phyloP scores from a whole-genome alignment of 2,888 invertebrate species.

The Aethes cnicana region DNA sequence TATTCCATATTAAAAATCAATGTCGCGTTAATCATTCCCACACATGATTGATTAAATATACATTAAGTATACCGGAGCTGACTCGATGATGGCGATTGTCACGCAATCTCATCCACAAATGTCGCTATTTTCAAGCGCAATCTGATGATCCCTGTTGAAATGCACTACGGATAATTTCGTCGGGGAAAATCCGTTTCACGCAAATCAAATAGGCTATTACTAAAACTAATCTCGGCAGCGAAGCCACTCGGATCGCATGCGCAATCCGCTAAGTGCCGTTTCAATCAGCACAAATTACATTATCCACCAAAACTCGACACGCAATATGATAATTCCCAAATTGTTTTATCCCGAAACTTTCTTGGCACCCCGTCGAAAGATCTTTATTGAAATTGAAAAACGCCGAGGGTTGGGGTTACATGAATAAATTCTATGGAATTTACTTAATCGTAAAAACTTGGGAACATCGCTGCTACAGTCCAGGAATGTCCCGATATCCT shows the following conservation, averaged over 20 bases:
- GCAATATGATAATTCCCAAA: conserved; percentile 49
- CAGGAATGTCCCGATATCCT: conserved; percentile 26
- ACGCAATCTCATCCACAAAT: too few relatives aligned
- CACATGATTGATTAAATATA: too few relatives aligned
- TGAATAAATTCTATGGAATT: conserved; percentile 72
- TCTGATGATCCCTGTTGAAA: too few relatives aligned
- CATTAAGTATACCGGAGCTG: too few relatives aligned
- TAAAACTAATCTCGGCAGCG: background rate
- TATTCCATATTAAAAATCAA: too few relatives aligned
- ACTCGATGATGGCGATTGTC: too few relatives aligned
- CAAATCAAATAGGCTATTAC: too few relatives aligned
- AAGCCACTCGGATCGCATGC: too few relatives aligned
- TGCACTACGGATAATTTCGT: too few relatives aligned
- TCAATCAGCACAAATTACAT: conserved; percentile 18
- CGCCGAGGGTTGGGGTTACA: conserved; percentile 54
- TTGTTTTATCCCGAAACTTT: conserved; percentile 63
- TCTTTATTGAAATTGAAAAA: conserved; percentile 72
- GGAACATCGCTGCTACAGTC: conserved; percentile 28
- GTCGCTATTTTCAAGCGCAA: too few relatives aligned
- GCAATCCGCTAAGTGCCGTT: conserved; percentile 16
- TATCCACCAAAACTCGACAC: conserved; percentile 15
- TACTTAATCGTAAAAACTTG: conserved; percentile 65
- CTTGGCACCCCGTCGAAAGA: conserved; percentile 47
- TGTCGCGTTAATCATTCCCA: too few relatives aligned
- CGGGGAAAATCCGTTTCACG: too few relatives aligned